Evolutionary conservation across 2,113 vertebrate genomes (phyloP).

Genomic region (Chaetodon auriga): DNA sequence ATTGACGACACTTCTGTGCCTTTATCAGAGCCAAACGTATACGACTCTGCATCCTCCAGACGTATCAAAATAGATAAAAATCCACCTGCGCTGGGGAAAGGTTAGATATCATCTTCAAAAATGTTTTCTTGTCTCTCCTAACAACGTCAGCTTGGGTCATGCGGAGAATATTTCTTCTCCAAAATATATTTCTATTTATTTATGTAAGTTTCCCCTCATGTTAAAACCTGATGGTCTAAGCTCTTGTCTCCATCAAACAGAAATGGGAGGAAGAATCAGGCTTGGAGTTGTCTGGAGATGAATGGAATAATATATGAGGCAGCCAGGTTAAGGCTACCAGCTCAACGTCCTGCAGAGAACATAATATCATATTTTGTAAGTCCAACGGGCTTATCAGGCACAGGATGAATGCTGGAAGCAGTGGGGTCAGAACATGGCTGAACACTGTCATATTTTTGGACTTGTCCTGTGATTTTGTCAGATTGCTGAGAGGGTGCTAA

Average conservation of each 20-base stretch:
- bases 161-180: not conserved
- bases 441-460: not conserved
- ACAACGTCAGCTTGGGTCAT: not conserved
- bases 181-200: no score
- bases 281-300: not conserved
- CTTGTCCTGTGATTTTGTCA: no score
- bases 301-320: not conserved
- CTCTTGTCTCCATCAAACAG: not conserved
- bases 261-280: not conserved
- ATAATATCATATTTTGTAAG: not conserved
- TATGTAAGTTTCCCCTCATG: not conserved
- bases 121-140: not conserved
- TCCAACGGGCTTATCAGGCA: not conserved
- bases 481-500: not conserved
- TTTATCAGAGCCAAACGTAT: conserved; percentile 24
- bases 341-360: not conserved
- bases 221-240: not conserved
- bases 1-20: conserved; percentile 3
- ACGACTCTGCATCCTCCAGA: conserved; percentile 11
- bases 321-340: not conserved
- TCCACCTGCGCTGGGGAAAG: not conserved
- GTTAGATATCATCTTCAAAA: not conserved
- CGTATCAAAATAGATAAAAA: conserved; percentile 21
- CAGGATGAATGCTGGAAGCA: not conserved
- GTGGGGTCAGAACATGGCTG: not conserved